Percentiles rank a stretch among this genome's conserved stretches.
phyloP scores from a whole-genome alignment of 2,888 invertebrate genomes.

The Buathra laborator region DNA sequence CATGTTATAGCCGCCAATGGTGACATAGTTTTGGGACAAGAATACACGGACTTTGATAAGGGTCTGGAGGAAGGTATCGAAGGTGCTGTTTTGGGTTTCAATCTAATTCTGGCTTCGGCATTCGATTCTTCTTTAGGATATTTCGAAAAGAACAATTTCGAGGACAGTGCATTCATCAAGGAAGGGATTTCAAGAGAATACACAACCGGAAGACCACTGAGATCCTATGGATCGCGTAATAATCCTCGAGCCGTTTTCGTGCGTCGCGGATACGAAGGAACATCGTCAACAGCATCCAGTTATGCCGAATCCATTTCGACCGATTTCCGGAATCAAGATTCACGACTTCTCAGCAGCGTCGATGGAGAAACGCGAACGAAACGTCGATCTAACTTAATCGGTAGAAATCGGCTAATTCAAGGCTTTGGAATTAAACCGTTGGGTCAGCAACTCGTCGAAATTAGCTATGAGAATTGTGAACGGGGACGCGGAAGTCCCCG shows the following conservation, averaged over 20 bases:
- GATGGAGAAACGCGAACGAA: conserved; percentile 27
- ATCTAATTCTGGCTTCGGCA: conserved; percentile 88
- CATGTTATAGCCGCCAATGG: conserved; percentile 87
- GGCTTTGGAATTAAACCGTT: conserved; percentile 78
- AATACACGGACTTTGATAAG: conserved; percentile 89
- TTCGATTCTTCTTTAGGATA: conserved; percentile 80
- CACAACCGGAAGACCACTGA: not conserved
- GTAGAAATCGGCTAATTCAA: conserved; percentile 15
- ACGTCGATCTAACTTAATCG: conserved; percentile 25
- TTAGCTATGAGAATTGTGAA: conserved; percentile 85
- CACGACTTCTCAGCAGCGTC: conserved; percentile 4
- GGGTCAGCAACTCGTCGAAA: conserved; percentile 85
- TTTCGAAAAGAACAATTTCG: conserved; percentile 64
- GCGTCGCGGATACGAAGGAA: conserved; percentile 32
- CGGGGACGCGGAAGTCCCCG: conserved; percentile 86
- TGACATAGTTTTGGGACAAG: conserved; percentile 90
- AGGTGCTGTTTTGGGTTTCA: conserved; percentile 89
- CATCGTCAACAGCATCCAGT: conserved; percentile 2
- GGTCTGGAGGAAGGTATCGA: conserved; percentile 89
- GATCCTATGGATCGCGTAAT: conserved; percentile 34
- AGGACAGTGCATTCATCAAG: conserved; percentile 32
- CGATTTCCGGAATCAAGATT: not conserved
- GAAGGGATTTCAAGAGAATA: conserved; percentile 27
- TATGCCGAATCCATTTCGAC: not conserved
- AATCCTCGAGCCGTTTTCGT: conserved; percentile 30